A percentile compares a stretch with the other conserved stretches of the same genome.
phyloP scores from a whole-genome alignment of 2,888 invertebrate genomes.

The Chrysotoxum bicinctum region DNA sequence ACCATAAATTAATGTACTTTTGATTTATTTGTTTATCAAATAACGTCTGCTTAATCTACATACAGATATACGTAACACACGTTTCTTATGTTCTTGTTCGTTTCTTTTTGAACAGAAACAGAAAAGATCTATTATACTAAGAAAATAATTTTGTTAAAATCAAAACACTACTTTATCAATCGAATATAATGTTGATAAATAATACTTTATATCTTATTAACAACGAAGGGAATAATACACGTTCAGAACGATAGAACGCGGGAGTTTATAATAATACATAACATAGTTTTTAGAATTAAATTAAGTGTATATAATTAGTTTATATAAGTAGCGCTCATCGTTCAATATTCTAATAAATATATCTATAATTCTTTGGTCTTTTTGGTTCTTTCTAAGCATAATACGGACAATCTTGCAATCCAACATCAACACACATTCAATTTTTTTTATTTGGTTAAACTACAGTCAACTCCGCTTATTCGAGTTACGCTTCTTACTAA shows the following conservation, averaged over 20 bases:
- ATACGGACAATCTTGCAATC: conserved; percentile 59
- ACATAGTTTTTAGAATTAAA: conserved; percentile 6
- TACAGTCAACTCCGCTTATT: not conserved
- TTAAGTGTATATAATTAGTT: conserved; percentile 16
- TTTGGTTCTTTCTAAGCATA: conserved; percentile 58
- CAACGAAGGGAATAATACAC: conserved; percentile 61
- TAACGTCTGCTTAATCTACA: conserved; percentile 31
- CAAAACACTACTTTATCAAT: conserved; percentile 43
- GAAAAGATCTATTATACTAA: not conserved
- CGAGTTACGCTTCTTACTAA: not conserved
- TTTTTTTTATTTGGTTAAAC: conserved; percentile 14
- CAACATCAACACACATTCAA: conserved; percentile 62
- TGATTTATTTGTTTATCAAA: conserved; percentile 52
- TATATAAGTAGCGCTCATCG: conserved; percentile 53
- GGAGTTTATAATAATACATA: conserved; percentile 23
- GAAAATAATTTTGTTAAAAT: not conserved
- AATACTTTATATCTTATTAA: conserved; percentile 63
- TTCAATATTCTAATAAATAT: conserved; percentile 59
- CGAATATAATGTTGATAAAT: conserved; percentile 60
- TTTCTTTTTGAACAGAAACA: not conserved
- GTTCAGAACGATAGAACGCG: conserved; percentile 62
- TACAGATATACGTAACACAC: conserved; percentile 18
- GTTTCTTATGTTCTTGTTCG: not conserved
- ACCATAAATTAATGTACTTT: conserved; percentile 56
- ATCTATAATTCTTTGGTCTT: conserved; percentile 69